Base-by-base conservation (phyloP, 2,888 invertebrate species). In the Caenorhabditis afra region DNA sequence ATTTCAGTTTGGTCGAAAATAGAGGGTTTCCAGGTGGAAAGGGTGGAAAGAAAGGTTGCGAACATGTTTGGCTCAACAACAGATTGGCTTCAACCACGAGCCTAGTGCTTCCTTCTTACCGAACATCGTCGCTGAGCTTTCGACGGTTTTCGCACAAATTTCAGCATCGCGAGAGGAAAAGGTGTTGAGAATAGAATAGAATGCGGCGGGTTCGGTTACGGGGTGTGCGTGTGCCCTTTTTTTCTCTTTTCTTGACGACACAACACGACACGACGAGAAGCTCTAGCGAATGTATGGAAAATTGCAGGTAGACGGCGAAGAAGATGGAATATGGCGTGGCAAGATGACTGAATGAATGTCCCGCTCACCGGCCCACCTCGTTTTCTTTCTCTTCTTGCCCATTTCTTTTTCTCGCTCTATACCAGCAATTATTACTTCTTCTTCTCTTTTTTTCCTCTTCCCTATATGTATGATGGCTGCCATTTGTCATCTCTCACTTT, bases 201-300 rank as follows among this genome's bases (percentile, higher is more conserved):
- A n/a, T 52, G 2, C 35, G 29, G 3, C 29, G 53, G 59, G 68
- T 59, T 68, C n/a, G n/a, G n/a, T n/a, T 68, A 58, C 59, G 49
- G 22, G 59, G 37, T 29, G 44, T 45, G 16, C 23, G 29, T 14
- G 49, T 41, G 50, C 50, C 58, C 29, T 20, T 39, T 52, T 59
- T 41, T 39, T 52, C n/a, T 52, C 39, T 64, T 45, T 59, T 68
- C 45, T 47, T 55, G 61, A 53, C 61, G 45, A 16, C 37, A 52
- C 20, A 53, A 41, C 20, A 10, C 20, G n/a, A n/a, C 39, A 23
- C 57, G 41, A 11, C 53, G 53, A 11, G 35, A 37, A 3, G 41
- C 39, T 66, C 68, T 70, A 70, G 57, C 57, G 57, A 71, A 71
- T 71, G 71, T 64, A 73, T 73, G 73, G 71, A 73, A 73, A 73